Base-by-base conservation (phyloP, 2,113 vertebrate genomes). In the Tetraodon nigroviridis region DNA sequence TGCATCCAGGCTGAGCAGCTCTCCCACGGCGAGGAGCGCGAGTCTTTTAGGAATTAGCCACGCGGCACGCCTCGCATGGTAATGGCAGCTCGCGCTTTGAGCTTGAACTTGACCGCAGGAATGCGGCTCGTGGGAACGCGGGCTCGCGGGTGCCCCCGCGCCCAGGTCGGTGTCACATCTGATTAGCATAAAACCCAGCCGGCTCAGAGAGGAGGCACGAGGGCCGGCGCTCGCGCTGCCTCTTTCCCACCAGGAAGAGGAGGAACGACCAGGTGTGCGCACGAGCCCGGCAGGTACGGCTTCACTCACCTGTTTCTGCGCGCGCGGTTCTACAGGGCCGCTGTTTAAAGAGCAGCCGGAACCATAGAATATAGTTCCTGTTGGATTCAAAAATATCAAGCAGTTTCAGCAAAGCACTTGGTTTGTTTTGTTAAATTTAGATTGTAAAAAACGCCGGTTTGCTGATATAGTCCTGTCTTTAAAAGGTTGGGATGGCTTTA, bases 51-150 rank as follows among this genome's bases (percentile, higher is more conserved):
- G 78, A 73, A 80, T 86, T 81, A 84, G 62, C 80, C 70, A 80
- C 73, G 79, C 76, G 74, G 84, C 85, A 77, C 81, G 86, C 83
- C 81, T 67, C 56, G 83, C 83, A 82, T 84, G 69, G 71, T 84
- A 86, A 86, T 83, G 66, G 49, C 11, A 71, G 55, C 67, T 80
- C 62, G 72, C 67, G 83, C 80, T 79, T 84, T 89, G 88, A 89
- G 88, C 87, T 89, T 92, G 90, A 92, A 92, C 90, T 91, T 91
- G 89, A 91, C 85, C 87, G 85, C 11, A 78, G 79, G 85, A 87
- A 82, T 84, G 84, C 61, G 84, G 81, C 71, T 84, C 86, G 85
- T 90, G 89, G 86, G 90, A 91, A 90, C 82, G 71, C 73, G 46
- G 80, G 72, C 82, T 78, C 55, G 56, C 63, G 76, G 71, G 61